Evolutionary conservation across 2,797 vertebrate genomes (phyloP).

Genomic region (Phylloscopus collybita): DNA sequence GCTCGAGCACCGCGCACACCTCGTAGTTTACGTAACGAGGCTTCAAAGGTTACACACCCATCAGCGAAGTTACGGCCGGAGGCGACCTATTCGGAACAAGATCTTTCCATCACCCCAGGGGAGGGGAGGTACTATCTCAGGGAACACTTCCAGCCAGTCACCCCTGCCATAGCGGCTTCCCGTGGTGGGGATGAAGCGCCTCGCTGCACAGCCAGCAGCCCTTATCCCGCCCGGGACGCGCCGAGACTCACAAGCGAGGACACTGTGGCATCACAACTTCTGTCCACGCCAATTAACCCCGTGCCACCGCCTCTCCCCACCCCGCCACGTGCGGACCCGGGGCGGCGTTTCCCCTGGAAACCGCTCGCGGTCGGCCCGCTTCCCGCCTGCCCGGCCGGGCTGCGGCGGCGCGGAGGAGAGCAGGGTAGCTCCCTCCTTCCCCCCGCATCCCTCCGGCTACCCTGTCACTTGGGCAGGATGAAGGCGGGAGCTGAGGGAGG

Average conservation of each 20-base stretch:
- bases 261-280: fast-evolving
- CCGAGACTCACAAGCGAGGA: too few relatives aligned
- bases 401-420: too few relatives aligned
- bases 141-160: neutral
- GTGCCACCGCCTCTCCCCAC: neutral
- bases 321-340: neutral
- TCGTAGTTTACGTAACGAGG: neutral
- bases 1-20: fast-evolving
- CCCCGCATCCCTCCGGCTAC: neutral
- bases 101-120: neutral
- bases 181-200: fast-evolving
- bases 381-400: neutral
- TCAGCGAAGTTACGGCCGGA: neutral
- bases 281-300: neutral
- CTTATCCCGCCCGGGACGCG: neutral
- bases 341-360: neutral
- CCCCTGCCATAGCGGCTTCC: fast-evolving
- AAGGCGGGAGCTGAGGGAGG: neutral
- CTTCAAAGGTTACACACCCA: neutral
- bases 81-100: neutral
- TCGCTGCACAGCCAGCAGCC: neutral
- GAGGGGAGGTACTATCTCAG: fast-evolving
- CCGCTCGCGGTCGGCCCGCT: neutral
- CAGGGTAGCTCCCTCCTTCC: neutral
- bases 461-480: neutral